A percentile compares a stretch with the other conserved stretches of the same genome.
Evolutionary conservation across 2,113 vertebrate genomes (phyloP).

Genomic region (Notothenia coriiceps): DNA sequence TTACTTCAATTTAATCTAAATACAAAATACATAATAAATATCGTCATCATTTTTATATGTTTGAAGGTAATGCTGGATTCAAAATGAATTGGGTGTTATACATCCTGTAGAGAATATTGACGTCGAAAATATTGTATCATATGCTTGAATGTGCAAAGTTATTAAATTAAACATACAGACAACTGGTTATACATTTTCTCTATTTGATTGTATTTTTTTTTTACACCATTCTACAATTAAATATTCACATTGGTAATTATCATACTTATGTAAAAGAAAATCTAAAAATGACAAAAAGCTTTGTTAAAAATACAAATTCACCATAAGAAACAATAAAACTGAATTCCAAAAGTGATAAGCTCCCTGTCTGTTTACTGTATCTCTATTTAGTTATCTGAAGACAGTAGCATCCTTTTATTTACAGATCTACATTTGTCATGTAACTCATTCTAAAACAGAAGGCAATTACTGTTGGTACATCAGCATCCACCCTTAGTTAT

Average conservation of each 20-base stretch:
- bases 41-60: neutral
- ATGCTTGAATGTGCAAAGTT: neutral
- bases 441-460: too few species aligned
- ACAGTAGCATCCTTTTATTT: neutral
- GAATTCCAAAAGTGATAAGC: neutral
- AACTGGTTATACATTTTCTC: neutral
- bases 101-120: too few species aligned
- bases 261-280: neutral
- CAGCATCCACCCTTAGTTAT: too few species aligned
- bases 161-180: neutral
- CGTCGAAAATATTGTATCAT: neutral
- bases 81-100: neutral
- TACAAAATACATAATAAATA: constrained; percentile 19
- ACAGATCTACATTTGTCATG: too few species aligned
- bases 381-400: neutral
- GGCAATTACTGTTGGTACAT: too few species aligned
- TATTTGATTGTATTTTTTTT: neutral
- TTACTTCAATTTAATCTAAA: constrained; percentile 23
- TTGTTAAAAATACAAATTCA: neutral
- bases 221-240: neutral
- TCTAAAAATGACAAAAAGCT: too few species aligned
- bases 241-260: constrained; percentile 29
- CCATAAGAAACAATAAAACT: neutral
- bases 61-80: neutral
- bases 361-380: neutral